A percentile compares a stretch with the other conserved stretches of the same genome.
Conservation (phyloP, 2,113 vertebrate species). For the Saccopteryx bilineata region DNA sequence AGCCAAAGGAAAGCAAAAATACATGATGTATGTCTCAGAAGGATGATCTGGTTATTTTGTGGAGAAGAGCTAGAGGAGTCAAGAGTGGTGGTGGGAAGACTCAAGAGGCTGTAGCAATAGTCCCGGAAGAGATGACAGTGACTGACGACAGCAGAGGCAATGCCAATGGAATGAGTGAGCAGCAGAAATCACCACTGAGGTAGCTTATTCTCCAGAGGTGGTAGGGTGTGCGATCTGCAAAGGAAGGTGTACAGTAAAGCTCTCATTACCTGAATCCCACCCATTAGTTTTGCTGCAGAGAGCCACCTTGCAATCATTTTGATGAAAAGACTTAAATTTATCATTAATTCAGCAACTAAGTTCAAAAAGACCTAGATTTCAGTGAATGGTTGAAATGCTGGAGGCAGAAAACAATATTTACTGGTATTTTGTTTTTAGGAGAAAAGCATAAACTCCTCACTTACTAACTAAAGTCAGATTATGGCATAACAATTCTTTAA, state of each 20-base stretch:
- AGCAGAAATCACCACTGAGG: not conserved
- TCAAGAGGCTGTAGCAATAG: not conserved
- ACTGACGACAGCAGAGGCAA: not conserved
- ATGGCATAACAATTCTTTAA: not conserved
- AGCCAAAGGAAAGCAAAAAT: not conserved
- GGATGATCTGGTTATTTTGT: not conserved
- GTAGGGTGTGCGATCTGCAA: not conserved
- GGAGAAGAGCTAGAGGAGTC: not conserved
- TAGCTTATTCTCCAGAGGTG: not conserved
- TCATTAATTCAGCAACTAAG: not conserved
- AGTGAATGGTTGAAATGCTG: not conserved
- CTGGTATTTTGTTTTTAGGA: not conserved
- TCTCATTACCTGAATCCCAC: not conserved
- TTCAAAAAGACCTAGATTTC: slow-evolving; percentile 5
- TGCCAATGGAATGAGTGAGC: not conserved
- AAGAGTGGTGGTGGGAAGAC: not conserved
- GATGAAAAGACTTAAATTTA: not conserved
- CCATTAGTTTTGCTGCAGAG: not conserved
- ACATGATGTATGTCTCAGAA: not conserved
- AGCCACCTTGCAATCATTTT: not conserved
- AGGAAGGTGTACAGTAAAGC: not conserved
- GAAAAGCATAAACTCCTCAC: not conserved
- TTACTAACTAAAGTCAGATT: not conserved
- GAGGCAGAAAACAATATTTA: not conserved
- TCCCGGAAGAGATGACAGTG: not conserved